Percentiles rank a stretch among this genome's conserved stretches.
Evolutionary conservation across 1,140 invertebrate genomes (phyloP).

Genomic region (Subanguina moxae): DNA sequence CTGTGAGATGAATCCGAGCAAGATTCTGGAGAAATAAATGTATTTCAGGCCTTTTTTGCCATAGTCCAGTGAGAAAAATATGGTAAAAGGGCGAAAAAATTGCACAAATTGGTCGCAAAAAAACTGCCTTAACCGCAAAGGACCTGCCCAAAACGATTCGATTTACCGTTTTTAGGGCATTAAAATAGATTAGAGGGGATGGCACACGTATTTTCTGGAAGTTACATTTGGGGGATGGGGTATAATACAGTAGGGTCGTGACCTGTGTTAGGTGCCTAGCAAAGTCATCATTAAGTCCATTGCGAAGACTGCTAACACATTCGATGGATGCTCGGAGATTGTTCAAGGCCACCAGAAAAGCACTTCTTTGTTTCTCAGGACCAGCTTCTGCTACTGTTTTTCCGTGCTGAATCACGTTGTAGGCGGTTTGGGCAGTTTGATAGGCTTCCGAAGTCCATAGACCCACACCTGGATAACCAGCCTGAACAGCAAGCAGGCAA

Average conservation of each 20-base stretch:
- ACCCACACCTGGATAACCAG: constrained; percentile 64
- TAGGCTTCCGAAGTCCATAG: constrained; percentile 51
- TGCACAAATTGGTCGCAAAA: no score
- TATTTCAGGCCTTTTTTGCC: no score
- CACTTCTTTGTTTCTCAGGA: constrained; percentile 40
- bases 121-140: no score
- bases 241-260: no score
- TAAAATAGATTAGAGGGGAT: no score
- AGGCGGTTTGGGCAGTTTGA: constrained; percentile 55
- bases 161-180: no score
- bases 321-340: constrained; percentile 42
- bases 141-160: no score
- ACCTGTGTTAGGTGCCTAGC: constrained; percentile 33
- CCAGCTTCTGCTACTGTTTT: constrained; percentile 49
- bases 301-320: constrained; percentile 37
- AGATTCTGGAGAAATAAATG: no score
- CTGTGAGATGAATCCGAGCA: constrained; percentile 13
- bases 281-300: constrained; percentile 45
- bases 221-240: no score
- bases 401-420: constrained; percentile 52
- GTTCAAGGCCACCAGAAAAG: constrained; percentile 46
- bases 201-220: no score
- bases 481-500: constrained; percentile 76
- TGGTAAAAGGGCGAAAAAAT: no score
- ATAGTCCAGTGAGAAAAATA: no score